Evolutionary conservation across 2,888 invertebrate genomes (phyloP), one percentile per base, ranked within the genome.

Genomic region (Athetis lepigone): DNA sequence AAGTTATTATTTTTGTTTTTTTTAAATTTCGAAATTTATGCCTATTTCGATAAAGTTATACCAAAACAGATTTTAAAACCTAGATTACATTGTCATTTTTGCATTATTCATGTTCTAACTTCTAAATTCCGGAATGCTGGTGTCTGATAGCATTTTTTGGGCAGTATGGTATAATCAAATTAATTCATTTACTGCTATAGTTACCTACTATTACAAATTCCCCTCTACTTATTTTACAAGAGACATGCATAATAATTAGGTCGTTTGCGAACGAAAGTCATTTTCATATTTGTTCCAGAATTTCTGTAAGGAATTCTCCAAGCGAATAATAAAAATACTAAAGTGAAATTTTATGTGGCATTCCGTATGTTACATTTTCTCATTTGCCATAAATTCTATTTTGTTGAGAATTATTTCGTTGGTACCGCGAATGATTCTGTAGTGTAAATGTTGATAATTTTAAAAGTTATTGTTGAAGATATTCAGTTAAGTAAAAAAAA

Each of bases 311-410:
- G 52, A 56, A 75, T 75, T 57, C 54, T 45, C 40, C 47, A 7
- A 49, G 70, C 51, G 64, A 72, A 60, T 60, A 56, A 52, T 65
- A 56, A 58, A 71, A 42, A 60, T 58, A 75, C 39, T 55, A 51
- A 51, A 59, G 37, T 51, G 47, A 69, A 69, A 54, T 75, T 68
- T 68, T 45, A 54, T 57, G 27, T 70, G 27, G 43, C 62, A 63
- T 75, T 57, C 70, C 70, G 25, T 69, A 23, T 37, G 62, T 69
- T 33, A 68, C 69, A 57, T 61, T 75, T 75, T 75, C 70, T 75
- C 71, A 61, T 71, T 71, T 69, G 49, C 62, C 62, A 57, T 62
- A 62, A 62, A 69, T 73, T 67, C 68, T 49, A 50, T 54, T 73
- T 29, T 40, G 39, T 47, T 37, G 49, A 40, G 36, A 54, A 40